phyloP scores from a whole-genome alignment of 2,888 invertebrate species.

The Drosophila quinaria region DNA sequence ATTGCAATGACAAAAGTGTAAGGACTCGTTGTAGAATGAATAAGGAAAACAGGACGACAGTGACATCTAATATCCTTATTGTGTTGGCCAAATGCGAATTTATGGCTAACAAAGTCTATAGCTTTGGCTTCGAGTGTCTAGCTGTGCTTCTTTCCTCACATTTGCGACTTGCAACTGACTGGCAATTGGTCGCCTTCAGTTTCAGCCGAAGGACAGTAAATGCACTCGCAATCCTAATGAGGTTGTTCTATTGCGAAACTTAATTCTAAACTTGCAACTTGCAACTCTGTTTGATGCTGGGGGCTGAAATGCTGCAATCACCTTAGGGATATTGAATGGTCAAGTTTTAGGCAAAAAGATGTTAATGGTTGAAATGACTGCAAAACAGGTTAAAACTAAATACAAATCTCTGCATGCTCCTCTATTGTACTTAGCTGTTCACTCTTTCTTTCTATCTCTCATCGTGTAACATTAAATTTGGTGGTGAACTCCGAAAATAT shows the following conservation, averaged over 20 bases:
- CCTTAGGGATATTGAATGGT: slow-evolving; percentile 11
- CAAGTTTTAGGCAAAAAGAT: not conserved
- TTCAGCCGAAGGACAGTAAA: slow-evolving; percentile 22
- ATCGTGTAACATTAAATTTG: not conserved
- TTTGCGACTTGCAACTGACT: slow-evolving; percentile 55
- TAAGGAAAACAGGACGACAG: slow-evolving; percentile 58
- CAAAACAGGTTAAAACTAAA: not conserved
- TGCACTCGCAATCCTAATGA: slow-evolving; percentile 47
- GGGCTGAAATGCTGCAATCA: slow-evolving; percentile 26
- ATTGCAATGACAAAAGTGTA: slow-evolving; percentile 54
- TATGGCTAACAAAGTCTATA: slow-evolving; percentile 76
- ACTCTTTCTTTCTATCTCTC: not conserved
- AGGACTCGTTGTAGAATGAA: slow-evolving; percentile 1
- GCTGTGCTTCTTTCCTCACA: slow-evolving; percentile 26
- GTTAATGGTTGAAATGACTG: not conserved
- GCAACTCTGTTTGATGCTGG: slow-evolving; percentile 15
- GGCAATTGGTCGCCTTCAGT: slow-evolving; percentile 41
- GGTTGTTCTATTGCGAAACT: slow-evolving; percentile 42
- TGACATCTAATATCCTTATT: slow-evolving; percentile 81
- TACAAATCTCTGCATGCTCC: not conserved
- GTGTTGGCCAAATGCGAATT: slow-evolving; percentile 73
- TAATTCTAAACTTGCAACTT: slow-evolving; percentile 31
- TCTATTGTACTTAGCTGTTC: not conserved
- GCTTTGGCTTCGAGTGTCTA: slow-evolving; percentile 59
- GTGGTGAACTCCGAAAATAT: not conserved